Conservation (phyloP, 2,888 invertebrate species). For the Hipparchia sbordonii region DNA sequence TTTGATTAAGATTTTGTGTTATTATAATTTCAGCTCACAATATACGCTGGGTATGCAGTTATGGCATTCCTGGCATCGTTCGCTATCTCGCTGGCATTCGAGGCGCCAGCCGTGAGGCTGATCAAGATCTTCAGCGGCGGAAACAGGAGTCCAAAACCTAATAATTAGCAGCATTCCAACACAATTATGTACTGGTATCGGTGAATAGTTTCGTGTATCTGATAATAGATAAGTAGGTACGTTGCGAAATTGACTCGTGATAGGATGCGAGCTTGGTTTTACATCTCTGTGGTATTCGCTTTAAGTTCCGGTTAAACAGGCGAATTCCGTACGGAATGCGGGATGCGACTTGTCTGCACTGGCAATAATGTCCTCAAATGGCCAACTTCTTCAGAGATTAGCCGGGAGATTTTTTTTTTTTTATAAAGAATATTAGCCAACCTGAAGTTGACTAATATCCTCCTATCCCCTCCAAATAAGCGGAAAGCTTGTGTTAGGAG, state of each 20-base stretch:
- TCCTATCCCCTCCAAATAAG: too few species aligned
- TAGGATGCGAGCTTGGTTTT: neutral
- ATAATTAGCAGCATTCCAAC: constrained; percentile 19
- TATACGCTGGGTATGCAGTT: constrained; percentile 90
- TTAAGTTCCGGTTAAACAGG: neutral
- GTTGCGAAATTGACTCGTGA: neutral
- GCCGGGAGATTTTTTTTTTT: too few species aligned
- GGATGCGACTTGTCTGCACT: neutral
- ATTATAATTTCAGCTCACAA: constrained; percentile 62
- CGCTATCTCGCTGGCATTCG: constrained; percentile 89
- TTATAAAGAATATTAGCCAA: too few species aligned
- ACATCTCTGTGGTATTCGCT: neutral
- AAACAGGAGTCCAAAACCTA: constrained; percentile 52
- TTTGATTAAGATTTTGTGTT: constrained; percentile 7
- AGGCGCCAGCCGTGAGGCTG: constrained; percentile 91
- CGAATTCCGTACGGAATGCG: neutral
- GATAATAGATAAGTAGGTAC: neutral
- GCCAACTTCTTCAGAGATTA: too few species aligned
- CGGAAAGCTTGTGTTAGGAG: too few species aligned
- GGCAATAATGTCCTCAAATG: neutral
- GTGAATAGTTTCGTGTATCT: neutral
- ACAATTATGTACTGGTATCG: neutral
- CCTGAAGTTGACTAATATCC: too few species aligned
- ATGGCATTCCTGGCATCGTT: constrained; percentile 90
- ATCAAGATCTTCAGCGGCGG: constrained; percentile 85